Conservation (phyloP, 1,140 invertebrate genomes). For the Drosophila aff. region DNA sequence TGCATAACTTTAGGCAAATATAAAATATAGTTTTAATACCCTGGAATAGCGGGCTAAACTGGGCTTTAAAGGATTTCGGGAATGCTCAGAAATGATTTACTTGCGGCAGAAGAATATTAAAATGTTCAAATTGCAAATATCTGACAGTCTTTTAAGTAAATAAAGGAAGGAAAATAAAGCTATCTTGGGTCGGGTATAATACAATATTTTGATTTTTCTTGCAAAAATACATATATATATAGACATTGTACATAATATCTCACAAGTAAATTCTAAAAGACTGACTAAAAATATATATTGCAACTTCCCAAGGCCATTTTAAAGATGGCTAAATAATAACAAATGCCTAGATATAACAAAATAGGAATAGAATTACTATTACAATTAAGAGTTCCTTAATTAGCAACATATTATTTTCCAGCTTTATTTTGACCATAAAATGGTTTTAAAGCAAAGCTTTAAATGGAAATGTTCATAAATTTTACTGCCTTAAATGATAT, state of each 20-base stretch:
- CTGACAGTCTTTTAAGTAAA: background rate
- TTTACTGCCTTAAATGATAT: background rate
- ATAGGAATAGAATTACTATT: too few species aligned
- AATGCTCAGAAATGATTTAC: background rate
- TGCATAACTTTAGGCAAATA: conserved; percentile 71
- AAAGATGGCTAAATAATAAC: too few species aligned
- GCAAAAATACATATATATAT: too few species aligned
- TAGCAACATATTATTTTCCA: background rate
- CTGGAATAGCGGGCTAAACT: conserved; percentile 2
- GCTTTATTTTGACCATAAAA: background rate
- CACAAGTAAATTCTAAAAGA: background rate
- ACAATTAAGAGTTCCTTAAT: too few species aligned
- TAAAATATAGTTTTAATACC: conserved; percentile 63
- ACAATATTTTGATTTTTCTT: background rate
- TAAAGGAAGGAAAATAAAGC: background rate
- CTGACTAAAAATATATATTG: background rate
- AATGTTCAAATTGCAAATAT: background rate
- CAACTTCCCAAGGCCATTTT: too few species aligned
- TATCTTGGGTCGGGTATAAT: background rate
- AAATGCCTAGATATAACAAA: too few species aligned
- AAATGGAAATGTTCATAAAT: background rate
- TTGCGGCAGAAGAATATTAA: background rate
- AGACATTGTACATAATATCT: too few species aligned
- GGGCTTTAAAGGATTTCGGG: conserved; percentile 3
- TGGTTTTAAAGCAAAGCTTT: too few species aligned